Percentiles rank a stretch among this genome's conserved stretches.
Conservation (phyloP, 1,140 invertebrate genomes). For the Pogonus chalceus region DNA sequence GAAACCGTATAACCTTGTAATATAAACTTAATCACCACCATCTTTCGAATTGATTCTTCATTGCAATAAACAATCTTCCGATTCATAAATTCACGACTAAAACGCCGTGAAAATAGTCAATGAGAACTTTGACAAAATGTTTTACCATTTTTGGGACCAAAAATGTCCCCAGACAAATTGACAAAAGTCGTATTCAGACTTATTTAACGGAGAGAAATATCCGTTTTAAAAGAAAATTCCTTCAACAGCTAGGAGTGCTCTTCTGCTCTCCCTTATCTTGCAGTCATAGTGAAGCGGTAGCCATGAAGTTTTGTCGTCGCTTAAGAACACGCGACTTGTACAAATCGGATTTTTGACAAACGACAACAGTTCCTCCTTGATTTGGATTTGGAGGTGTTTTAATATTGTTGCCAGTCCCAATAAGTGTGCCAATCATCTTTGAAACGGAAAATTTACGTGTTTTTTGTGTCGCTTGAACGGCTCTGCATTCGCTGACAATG, state of each 20-base stretch:
- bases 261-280: constrained; percentile 19
- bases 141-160: not conserved
- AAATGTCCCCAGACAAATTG: not conserved
- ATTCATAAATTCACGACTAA: no score
- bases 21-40: no score
- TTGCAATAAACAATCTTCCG: no score
- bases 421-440: constrained; percentile 67
- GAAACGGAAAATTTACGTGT: constrained; percentile 64
- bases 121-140: no score
- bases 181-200: not conserved
- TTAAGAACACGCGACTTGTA: constrained; percentile 44
- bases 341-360: constrained; percentile 46
- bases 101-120: no score
- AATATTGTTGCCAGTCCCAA: constrained; percentile 41
- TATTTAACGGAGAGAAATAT: no score
- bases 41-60: no score
- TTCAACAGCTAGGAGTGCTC: constrained; percentile 1
- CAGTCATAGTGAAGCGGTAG: constrained; percentile 47
- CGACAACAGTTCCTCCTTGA: constrained; percentile 42
- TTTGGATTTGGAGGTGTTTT: constrained; percentile 25
- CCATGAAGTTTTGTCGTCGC: constrained; percentile 43
- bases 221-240: not conserved
- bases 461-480: constrained; percentile 40
- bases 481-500: constrained; percentile 52
- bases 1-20: no score